phyloP scores from a whole-genome alignment of 2,888 invertebrate genomes.

The Carterocephalus palaemon region DNA sequence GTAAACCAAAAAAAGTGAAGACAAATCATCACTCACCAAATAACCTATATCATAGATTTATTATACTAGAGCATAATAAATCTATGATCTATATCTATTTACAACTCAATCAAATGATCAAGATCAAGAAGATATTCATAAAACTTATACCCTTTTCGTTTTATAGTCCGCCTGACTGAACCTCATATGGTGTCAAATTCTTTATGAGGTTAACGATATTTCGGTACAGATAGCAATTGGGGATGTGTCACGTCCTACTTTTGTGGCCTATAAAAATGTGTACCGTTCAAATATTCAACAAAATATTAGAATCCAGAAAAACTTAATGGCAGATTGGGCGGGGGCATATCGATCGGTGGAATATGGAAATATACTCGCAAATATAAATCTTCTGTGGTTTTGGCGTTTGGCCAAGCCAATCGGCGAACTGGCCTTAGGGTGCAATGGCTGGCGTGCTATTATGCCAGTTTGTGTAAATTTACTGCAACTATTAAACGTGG shows the following conservation, averaged over 20 bases:
- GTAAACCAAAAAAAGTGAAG: too few relatives aligned
- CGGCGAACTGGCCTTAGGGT: slow-evolving; percentile 35
- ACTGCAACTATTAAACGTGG: slow-evolving; percentile 13
- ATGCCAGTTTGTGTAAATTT: slow-evolving; percentile 41
- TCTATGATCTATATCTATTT: too few relatives aligned
- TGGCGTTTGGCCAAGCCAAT: slow-evolving; percentile 54
- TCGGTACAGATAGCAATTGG: too few relatives aligned
- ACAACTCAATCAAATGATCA: too few relatives aligned
- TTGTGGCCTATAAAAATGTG: slow-evolving; percentile 30
- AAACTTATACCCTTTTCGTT: too few relatives aligned
- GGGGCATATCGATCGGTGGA: slow-evolving; percentile 13
- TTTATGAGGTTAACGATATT: too few relatives aligned
- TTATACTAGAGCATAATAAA: too few relatives aligned
- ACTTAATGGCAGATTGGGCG: slow-evolving; percentile 8
- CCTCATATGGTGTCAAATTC: too few relatives aligned
- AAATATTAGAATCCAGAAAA: background rate
- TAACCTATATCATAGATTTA: too few relatives aligned
- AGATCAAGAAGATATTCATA: too few relatives aligned
- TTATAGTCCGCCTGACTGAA: too few relatives aligned
- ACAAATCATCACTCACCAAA: too few relatives aligned
- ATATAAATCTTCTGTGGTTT: slow-evolving; percentile 59
- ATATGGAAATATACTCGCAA: slow-evolving; percentile 35
- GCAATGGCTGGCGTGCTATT: slow-evolving; percentile 41
- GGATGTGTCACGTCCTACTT: slow-evolving; percentile 31
- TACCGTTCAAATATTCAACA: slow-evolving; percentile 2